Percentiles rank a stretch among this genome's conserved stretches.
These are phyloP conservation scores for Drosophila nannoptera DNA, from an alignment of 1,140 invertebrate species.

Conservation along the genomic window DNA sequence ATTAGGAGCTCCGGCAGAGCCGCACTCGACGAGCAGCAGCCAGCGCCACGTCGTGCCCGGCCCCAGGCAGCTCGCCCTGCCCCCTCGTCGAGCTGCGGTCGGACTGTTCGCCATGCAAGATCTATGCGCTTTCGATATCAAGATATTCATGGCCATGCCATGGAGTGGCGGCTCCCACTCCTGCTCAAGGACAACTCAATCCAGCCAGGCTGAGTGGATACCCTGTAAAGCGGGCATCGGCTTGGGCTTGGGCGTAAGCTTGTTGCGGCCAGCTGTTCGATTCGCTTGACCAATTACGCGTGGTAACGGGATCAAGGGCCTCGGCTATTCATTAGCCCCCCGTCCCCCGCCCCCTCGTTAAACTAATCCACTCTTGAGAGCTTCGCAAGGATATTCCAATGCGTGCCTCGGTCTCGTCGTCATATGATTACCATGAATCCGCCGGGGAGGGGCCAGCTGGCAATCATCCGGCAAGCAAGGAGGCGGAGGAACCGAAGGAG, in stretches of 20 bases:
- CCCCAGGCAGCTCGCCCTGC: slow-evolving; percentile 45
- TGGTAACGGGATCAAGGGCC: too few species aligned
- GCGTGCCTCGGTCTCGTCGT: slow-evolving; percentile 25
- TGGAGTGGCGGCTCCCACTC: too few species aligned
- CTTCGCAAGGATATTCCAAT: slow-evolving; percentile 17
- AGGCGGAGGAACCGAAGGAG: slow-evolving; percentile 11
- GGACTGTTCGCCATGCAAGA: slow-evolving; percentile 21
- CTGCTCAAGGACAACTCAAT: slow-evolving; percentile 69
- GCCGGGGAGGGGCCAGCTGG: background rate
- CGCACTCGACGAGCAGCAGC: slow-evolving; percentile 24
- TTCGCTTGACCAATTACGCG: too few species aligned
- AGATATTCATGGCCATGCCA: slow-evolving; percentile 69
- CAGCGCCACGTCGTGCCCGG: slow-evolving; percentile 63
- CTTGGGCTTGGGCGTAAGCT: too few species aligned
- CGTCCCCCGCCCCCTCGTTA: too few species aligned
- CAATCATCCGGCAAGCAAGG: slow-evolving; percentile 28
- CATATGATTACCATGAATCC: slow-evolving; percentile 30
- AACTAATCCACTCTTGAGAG: too few species aligned
- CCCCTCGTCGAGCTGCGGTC: slow-evolving; percentile 24
- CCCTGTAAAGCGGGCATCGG: too few species aligned
- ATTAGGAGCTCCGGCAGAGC: slow-evolving; percentile 46
- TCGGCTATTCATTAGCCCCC: too few species aligned
- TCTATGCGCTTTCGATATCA: slow-evolving; percentile 62
- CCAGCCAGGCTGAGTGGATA: background rate
- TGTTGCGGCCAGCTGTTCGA: too few species aligned